Evolutionary conservation across 23 tunicate genomes (phyloP).

Genomic region (Halocynthia roretzi): DNA sequence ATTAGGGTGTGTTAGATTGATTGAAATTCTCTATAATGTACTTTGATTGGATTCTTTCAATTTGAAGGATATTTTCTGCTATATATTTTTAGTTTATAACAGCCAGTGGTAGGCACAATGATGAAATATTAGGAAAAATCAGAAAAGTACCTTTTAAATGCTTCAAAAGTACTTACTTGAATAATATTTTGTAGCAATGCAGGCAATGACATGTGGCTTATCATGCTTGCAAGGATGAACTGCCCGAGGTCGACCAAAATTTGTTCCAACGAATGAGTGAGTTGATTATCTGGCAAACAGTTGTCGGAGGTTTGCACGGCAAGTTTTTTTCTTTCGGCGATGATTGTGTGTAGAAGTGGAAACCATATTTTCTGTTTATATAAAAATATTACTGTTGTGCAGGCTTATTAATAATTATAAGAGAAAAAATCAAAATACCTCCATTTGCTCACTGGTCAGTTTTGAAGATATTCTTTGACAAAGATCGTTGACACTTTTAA

Average conservation of each 20-base stretch:
- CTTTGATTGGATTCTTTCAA: not conserved
- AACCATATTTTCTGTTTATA: conserved; percentile 83
- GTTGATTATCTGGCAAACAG: not conserved
- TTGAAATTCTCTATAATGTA: too few species aligned
- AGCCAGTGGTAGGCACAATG: not conserved
- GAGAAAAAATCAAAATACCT: conserved; percentile 29
- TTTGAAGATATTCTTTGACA: conserved; percentile 72
- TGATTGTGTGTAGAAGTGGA: conserved; percentile 61
- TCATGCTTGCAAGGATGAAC: conserved; percentile 78
- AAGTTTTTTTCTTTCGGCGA: conserved; percentile 40
- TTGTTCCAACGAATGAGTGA: not conserved
- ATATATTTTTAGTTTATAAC: not conserved
- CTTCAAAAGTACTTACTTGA: conserved; percentile 27
- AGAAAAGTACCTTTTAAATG: not conserved
- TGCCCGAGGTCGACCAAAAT: conserved; percentile 51
- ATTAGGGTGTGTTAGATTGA: too few species aligned
- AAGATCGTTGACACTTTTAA: conserved; percentile 52
- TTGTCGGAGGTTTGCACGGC: not conserved
- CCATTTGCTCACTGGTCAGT: conserved; percentile 62
- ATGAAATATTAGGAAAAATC: not conserved
- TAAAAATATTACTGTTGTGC: not conserved
- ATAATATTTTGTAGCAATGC: conserved; percentile 87
- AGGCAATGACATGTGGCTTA: conserved; percentile 82
- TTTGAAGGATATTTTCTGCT: not conserved
- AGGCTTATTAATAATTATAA: too few species aligned